Conservation (phyloP, 2,888 invertebrate species). For the Petrolisthes cinctipes region DNA sequence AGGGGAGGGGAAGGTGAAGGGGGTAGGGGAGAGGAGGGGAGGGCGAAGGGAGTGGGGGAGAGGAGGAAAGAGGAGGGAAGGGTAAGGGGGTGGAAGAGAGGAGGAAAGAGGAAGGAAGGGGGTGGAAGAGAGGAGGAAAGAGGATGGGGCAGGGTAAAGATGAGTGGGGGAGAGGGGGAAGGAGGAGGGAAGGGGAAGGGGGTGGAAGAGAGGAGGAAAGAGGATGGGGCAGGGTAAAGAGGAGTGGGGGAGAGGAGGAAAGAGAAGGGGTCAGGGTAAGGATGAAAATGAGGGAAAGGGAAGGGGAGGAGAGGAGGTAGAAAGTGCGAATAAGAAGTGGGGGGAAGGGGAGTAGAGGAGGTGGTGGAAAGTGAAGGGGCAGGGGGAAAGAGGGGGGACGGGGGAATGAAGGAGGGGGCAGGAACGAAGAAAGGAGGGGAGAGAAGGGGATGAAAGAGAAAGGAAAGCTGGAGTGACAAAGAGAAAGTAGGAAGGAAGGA, state of each 20-base stretch:
- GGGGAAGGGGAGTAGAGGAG: neutral
- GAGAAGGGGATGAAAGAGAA: neutral
- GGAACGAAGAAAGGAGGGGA: neutral
- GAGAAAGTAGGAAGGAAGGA: neutral
- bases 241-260: neutral
- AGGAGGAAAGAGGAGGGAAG: neutral
- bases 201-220: neutral
- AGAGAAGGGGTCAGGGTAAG: neutral
- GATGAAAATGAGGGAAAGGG: neutral
- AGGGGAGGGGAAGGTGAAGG: neutral
- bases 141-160: neutral
- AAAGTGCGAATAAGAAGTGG: neutral
- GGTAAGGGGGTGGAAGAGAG: neutral
- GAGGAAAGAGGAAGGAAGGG: neutral
- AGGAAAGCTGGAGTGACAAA: neutral
- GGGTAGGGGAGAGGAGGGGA: neutral
- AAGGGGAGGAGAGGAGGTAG: neutral
- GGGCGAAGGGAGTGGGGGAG: neutral
- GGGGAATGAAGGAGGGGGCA: neutral
- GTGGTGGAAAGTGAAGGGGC: neutral
- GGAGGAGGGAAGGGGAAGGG: neutral
- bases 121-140: neutral
- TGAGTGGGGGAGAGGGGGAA: neutral
- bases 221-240: neutral
- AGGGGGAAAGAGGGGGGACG: neutral